A percentile compares a stretch with the other conserved stretches of the same genome.
Conservation (phyloP, 2,888 invertebrate species). For the Drosophila bunnanda region DNA sequence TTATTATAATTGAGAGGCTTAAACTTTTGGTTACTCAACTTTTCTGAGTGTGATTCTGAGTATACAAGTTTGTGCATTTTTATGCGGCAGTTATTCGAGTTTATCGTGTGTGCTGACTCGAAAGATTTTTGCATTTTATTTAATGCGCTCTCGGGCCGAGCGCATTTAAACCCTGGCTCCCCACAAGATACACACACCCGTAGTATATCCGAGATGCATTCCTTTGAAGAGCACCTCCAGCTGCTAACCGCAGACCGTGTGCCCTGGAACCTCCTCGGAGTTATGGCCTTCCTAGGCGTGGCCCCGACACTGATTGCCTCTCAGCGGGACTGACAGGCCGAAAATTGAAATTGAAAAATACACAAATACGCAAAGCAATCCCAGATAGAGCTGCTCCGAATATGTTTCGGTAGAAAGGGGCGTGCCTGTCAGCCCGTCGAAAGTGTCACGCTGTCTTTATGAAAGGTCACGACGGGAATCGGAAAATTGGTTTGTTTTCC, state of each 20-base stretch:
- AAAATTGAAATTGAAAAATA: conserved; percentile 55
- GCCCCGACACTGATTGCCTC: conserved; percentile 65
- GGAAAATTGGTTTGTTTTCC: conserved; percentile 46
- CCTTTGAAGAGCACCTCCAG: conserved; percentile 35
- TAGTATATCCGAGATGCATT: conserved; percentile 26
- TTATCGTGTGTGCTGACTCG: conserved; percentile 45
- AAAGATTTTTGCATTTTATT: conserved; percentile 54
- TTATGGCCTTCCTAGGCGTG: conserved; percentile 50
- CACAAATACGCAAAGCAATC: conserved; percentile 27
- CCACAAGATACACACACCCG: conserved; percentile 14
- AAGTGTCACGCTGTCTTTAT: conserved; percentile 66
- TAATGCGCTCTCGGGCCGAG: conserved; percentile 36
- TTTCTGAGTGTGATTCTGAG: conserved; percentile 17
- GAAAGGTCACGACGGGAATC: conserved; percentile 42
- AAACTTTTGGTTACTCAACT: too few species aligned
- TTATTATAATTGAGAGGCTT: background rate
- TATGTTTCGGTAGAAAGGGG: conserved; percentile 34
- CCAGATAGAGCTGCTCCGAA: conserved; percentile 1
- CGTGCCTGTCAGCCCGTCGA: conserved; percentile 46
- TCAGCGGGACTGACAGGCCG: conserved; percentile 51
- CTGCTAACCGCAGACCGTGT: conserved; percentile 44
- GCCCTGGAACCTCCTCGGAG: conserved; percentile 18
- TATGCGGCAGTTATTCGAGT: conserved; percentile 58
- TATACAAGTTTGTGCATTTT: conserved; percentile 63
- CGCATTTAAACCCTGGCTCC: conserved; percentile 20